A percentile compares a stretch with the other conserved stretches of the same genome.
phyloP scores from a whole-genome alignment of 2,113 vertebrate species.

The Plecturocebus donacophilus region DNA sequence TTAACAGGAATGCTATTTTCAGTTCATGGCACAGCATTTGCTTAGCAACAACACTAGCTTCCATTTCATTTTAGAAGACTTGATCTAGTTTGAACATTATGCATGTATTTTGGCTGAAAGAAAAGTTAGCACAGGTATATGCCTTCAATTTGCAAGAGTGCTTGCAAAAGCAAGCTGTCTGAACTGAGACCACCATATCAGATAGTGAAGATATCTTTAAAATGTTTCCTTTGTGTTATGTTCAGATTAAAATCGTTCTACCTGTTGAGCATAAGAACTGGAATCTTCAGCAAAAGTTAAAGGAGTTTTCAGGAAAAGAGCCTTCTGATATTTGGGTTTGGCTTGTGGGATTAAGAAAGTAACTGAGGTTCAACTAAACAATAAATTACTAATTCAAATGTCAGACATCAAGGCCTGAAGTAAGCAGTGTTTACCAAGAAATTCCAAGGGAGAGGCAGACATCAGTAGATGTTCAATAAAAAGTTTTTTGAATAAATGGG shows the following conservation, averaged over 20 bases:
- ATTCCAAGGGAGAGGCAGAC: background rate
- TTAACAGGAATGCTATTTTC: slow-evolving; percentile 68
- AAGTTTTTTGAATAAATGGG: background rate
- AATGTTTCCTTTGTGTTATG: background rate
- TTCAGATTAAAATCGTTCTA: slow-evolving; percentile 20
- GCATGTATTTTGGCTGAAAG: slow-evolving; percentile 44
- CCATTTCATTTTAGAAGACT: slow-evolving; percentile 41
- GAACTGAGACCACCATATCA: background rate
- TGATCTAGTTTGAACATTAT: slow-evolving; percentile 58
- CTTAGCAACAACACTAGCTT: slow-evolving; percentile 30
- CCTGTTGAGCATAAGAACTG: background rate
- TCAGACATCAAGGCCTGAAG: background rate
- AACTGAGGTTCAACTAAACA: background rate
- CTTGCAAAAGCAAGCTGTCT: slow-evolving; percentile 40
- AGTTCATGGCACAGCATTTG: slow-evolving; percentile 55
- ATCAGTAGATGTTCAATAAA: background rate
- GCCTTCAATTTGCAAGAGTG: slow-evolving; percentile 48
- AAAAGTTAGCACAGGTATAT: slow-evolving; percentile 51
- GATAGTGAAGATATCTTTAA: background rate
- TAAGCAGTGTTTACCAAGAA: background rate
- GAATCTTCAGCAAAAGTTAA: background rate
- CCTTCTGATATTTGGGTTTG: background rate
- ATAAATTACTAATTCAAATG: slow-evolving; percentile 25
- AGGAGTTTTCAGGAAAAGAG: background rate
- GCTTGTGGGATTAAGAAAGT: background rate